Evolutionary conservation across 2,888 invertebrate species (phyloP).

Genomic region (Aleiodes testaceus): DNA sequence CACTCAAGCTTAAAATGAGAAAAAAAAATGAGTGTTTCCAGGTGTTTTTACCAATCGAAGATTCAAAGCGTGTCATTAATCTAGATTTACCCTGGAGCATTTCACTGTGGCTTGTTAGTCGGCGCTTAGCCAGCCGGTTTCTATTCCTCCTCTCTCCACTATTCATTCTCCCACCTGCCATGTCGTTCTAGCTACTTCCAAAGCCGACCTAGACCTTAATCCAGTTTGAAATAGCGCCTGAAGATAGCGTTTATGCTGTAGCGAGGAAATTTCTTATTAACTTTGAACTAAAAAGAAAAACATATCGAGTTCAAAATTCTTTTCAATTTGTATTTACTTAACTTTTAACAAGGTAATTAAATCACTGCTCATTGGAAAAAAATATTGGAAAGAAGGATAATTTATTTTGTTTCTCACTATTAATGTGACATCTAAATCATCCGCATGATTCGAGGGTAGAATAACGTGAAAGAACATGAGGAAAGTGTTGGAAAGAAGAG

Average conservation of each 20-base stretch:
- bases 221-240: conserved; percentile 44
- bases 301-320: not conserved
- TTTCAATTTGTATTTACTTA: no score
- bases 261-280: not conserved
- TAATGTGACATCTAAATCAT: not conserved
- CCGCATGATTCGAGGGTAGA: conserved; percentile 19
- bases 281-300: not conserved
- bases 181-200: not conserved
- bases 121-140: conserved; percentile 38
- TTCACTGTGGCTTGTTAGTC: conserved; percentile 32
- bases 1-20: not conserved
- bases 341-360: no score
- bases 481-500: no score
- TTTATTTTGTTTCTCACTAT: no score
- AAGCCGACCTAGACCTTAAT: conserved; percentile 52
- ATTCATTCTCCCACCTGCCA: not conserved
- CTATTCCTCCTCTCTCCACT: not conserved
- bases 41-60: conserved; percentile 31
- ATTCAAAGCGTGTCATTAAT: conserved; percentile 50
- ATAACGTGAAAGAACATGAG: conserved; percentile 10
- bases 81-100: conserved; percentile 49
- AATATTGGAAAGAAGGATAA: no score
- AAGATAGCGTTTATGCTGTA: not conserved
- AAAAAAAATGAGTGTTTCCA: not conserved
- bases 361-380: no score